A percentile compares a stretch with the other conserved stretches of the same genome.
Evolutionary conservation across 2,797 vertebrate species (phyloP).

Genomic region (Cuculus canorus): DNA sequence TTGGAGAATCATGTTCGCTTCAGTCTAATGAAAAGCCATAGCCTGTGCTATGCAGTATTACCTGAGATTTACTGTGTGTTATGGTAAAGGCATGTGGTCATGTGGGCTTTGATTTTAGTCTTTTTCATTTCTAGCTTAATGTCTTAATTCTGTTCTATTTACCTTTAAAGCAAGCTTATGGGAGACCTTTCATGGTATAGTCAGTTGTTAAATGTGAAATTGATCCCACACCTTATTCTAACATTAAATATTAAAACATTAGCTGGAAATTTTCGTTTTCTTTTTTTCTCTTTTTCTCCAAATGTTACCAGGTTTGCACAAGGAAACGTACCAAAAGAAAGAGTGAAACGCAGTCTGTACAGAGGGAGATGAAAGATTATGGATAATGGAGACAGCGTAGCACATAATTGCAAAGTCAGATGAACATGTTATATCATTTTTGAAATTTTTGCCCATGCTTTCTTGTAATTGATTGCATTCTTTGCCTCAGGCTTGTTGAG

Average conservation of each 20-base stretch:
- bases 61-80: not conserved
- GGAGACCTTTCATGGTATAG: not conserved
- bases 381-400: not conserved
- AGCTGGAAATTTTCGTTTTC: not conserved
- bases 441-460: not conserved
- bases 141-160: not conserved
- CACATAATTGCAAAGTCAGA: not conserved
- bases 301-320: not conserved
- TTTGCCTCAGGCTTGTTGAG: conserved; percentile 5
- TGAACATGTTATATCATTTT: not conserved
- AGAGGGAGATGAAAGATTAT: not conserved
- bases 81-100: not conserved
- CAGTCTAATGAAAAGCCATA: not conserved
- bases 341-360: not conserved
- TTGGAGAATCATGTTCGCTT: not conserved
- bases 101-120: not conserved
- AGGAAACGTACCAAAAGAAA: not conserved
- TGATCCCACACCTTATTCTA: not conserved
- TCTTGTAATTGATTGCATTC: conserved; percentile 6
- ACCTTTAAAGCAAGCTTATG: not conserved
- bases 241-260: not conserved
- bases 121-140: not conserved
- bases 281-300: not conserved
- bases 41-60: not conserved
- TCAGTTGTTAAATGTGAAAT: not conserved